These are phyloP conservation scores for Eulemur coronatus DNA, from an alignment of 2,797 vertebrate genomes.

Conservation along the genomic window DNA sequence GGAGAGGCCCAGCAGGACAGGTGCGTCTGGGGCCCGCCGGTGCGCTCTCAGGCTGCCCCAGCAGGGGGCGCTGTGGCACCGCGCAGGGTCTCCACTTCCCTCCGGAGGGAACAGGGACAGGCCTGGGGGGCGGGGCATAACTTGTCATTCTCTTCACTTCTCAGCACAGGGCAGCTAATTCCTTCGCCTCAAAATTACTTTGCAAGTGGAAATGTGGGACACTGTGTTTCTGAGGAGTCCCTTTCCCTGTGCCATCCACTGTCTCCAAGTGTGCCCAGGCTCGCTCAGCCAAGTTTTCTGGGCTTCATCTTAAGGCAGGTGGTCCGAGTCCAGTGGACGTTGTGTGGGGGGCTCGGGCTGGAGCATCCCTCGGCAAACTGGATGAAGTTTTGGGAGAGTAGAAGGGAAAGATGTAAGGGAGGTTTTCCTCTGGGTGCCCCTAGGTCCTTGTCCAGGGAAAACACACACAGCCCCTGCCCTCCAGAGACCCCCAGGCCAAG, in stretches of 20 bases:
- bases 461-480: too few species aligned
- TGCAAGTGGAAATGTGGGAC: background rate
- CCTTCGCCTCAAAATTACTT: background rate
- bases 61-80: background rate
- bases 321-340: fast-evolving
- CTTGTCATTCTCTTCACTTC: too few species aligned
- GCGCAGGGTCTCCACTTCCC: fast-evolving
- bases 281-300: background rate
- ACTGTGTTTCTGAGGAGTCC: background rate
- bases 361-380: fast-evolving
- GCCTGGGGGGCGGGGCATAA: fast-evolving
- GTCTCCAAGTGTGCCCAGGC: background rate
- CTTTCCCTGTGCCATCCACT: background rate
- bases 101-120: fast-evolving
- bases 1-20: too few species aligned
- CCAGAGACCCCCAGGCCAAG: background rate
- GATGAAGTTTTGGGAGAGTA: fast-evolving
- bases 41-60: fast-evolving
- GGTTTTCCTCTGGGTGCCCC: background rate
- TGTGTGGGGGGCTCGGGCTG: fast-evolving
- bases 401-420: background rate
- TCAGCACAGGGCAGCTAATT: background rate
- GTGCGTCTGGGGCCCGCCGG: background rate
- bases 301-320: too few species aligned
- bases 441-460: background rate